A percentile compares a stretch with the other conserved stretches of the same genome.
Evolutionary conservation across 2,888 invertebrate genomes (phyloP).

Genomic region (Apodemia mormo): DNA sequence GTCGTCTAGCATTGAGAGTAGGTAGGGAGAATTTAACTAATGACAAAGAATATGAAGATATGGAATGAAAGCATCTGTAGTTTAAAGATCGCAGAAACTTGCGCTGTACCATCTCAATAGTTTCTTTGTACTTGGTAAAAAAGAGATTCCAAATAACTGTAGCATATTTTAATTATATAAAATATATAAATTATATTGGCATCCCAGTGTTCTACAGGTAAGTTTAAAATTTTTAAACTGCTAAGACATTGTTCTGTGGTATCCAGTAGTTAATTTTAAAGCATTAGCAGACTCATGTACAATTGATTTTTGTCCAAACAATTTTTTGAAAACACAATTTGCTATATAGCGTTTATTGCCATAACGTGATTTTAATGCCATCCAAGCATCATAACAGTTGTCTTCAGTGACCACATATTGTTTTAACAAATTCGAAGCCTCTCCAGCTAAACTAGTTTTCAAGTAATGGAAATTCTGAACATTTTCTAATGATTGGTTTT

Average conservation of each 20-base stretch:
- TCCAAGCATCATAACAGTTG: background rate
- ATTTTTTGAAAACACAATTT: background rate
- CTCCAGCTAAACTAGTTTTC: background rate
- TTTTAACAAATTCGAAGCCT: background rate
- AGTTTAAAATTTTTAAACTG: background rate
- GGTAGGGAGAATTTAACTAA: too few relatives aligned
- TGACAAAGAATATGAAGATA: too few relatives aligned
- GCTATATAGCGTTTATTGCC: background rate
- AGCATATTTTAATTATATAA: too few relatives aligned
- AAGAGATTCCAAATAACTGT: too few relatives aligned
- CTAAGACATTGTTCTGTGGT: background rate
- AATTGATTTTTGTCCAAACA: conserved; percentile 3
- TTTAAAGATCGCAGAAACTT: too few relatives aligned
- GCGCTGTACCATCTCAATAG: too few relatives aligned
- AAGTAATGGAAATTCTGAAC: background rate
- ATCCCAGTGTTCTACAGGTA: conserved; percentile 4
- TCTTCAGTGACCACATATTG: background rate
- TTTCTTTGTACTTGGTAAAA: too few relatives aligned
- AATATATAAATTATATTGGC: background rate
- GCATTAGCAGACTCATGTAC: background rate
- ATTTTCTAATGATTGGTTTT: too few relatives aligned
- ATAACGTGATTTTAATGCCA: background rate
- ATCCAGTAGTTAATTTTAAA: background rate
- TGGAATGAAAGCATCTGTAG: too few relatives aligned
- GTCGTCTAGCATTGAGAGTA: too few relatives aligned